Base-by-base conservation (phyloP, 2,888 invertebrate species). In the Drosophila melanocephala region DNA sequence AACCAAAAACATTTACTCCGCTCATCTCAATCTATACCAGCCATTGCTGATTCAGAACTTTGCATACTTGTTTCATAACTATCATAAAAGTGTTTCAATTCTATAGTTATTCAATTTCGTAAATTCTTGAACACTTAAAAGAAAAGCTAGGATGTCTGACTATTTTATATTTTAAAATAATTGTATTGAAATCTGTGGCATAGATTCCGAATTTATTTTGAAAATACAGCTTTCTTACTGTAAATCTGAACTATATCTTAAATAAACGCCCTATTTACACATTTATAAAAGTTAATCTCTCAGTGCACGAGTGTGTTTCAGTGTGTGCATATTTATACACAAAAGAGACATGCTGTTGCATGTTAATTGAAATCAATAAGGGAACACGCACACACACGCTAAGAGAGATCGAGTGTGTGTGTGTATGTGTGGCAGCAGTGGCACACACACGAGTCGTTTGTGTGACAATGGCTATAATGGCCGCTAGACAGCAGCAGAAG, bases 321-420 rank as follows among this genome's bases (percentile, higher is more conserved):
- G 67, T 57, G 33, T 72, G 67, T 72, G 68, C 32, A 53, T 70
- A 62, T 72, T 75, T 70, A 75, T 70, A 77, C 72, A 75, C 77
- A 79, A 82, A 79, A 83, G 84, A 87, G 87, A 91, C 88, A 89
- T 91, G 89, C 87, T 90, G 91, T 88, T 89, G 89, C 91, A 89
- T 89, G 91, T 89, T 89, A 89, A 89, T 89, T 89, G 89, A 89
- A 89, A 91, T 89, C 89, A 89, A 89, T 89, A 89, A 89, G 89
- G 91, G 91, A 68, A 69, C 71, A 59, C 59, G 35, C 63, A 65
- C 30, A 59, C 44, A 66, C 51, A 44, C 55, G 70, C 44, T 35
- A 51, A 77, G 26, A 55, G 52, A 58, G 32, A 52, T 47, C 47
- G 26, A 5, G 22, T 9, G 2, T 7, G 14, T 22, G 22, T 22